Percentiles rank a stretch among this genome's conserved stretches.
These are phyloP conservation scores for Pelochelys cantorii DNA, from an alignment of 2,797 vertebrate genomes.

Conservation along the genomic window DNA sequence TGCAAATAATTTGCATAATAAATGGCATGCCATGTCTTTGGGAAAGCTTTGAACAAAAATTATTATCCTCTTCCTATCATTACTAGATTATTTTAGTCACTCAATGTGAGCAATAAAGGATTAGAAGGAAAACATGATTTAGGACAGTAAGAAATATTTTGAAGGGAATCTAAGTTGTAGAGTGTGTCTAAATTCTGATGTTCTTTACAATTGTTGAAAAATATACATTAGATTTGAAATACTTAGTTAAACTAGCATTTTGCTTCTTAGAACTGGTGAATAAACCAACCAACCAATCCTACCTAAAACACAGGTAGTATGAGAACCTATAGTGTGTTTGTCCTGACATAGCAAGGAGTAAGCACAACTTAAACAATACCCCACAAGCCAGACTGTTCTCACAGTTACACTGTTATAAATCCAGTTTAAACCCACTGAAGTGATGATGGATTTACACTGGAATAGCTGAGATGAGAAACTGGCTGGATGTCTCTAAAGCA, in stretches of 20 bases:
- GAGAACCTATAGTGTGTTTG: background rate
- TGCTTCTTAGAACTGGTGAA: background rate
- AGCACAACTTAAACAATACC: background rate
- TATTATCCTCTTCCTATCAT: background rate
- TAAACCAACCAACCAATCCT: background rate
- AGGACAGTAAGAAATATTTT: background rate
- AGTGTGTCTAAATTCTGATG: background rate
- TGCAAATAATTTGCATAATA: slow-evolving; percentile 18
- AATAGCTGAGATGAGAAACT: background rate
- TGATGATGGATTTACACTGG: background rate
- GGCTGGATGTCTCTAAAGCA: background rate
- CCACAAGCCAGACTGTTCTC: background rate
- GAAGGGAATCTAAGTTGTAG: background rate
- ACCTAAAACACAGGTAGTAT: background rate
- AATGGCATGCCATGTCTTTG: background rate
- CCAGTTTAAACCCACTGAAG: background rate
- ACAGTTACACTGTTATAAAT: background rate
- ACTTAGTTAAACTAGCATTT: background rate
- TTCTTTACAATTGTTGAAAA: accelerated
- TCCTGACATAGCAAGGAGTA: background rate
- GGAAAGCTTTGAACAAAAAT: background rate
- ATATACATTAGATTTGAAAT: background rate
- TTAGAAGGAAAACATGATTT: background rate
- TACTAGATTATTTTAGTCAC: background rate
- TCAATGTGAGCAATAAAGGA: background rate